A percentile compares a stretch with the other conserved stretches of the same genome.
These are phyloP conservation scores for Danionella cerebrum DNA, from an alignment of 2,113 vertebrate genomes.

Conservation along the genomic window DNA sequence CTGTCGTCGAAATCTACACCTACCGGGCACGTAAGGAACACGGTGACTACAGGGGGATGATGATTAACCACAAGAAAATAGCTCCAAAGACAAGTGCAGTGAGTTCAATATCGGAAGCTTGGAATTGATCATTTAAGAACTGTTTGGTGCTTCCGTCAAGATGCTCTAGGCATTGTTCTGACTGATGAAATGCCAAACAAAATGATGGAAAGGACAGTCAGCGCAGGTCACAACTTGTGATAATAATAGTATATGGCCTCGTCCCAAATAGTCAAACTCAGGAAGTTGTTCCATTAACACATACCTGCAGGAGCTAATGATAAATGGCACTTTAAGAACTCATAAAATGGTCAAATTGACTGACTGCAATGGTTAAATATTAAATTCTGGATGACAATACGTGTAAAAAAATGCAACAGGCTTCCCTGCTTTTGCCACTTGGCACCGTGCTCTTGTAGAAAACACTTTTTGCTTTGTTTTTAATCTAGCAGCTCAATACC, in stretches of 20 bases:
- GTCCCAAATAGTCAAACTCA: slow-evolving; percentile 14
- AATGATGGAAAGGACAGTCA: slow-evolving; percentile 17
- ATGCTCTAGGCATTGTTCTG: slow-evolving; percentile 34
- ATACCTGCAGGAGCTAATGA: neutral
- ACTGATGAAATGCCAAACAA: slow-evolving; percentile 30
- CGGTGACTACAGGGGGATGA: slow-evolving; percentile 51
- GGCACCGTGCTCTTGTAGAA: no score
- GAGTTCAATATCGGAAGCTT: slow-evolving; percentile 47
- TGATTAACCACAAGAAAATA: slow-evolving; percentile 63
- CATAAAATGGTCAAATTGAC: neutral
- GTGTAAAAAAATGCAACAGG: no score
- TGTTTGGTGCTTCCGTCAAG: slow-evolving; percentile 54
- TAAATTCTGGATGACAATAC: no score
- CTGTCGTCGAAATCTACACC: slow-evolving; percentile 45
- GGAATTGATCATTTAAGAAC: slow-evolving; percentile 65
- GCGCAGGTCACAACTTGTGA: slow-evolving; percentile 11
- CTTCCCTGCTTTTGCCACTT: no score
- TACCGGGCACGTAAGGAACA: slow-evolving; percentile 40
- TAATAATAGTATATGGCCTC: neutral
- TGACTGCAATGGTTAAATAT: no score
- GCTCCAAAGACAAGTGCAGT: slow-evolving; percentile 50
- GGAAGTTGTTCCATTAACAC: slow-evolving; percentile 18
- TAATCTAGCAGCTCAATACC: no score
- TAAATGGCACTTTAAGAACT: neutral
- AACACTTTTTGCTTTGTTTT: no score